phyloP scores from a whole-genome alignment of 1,140 invertebrate species.

The Scaptomyza pallida region DNA sequence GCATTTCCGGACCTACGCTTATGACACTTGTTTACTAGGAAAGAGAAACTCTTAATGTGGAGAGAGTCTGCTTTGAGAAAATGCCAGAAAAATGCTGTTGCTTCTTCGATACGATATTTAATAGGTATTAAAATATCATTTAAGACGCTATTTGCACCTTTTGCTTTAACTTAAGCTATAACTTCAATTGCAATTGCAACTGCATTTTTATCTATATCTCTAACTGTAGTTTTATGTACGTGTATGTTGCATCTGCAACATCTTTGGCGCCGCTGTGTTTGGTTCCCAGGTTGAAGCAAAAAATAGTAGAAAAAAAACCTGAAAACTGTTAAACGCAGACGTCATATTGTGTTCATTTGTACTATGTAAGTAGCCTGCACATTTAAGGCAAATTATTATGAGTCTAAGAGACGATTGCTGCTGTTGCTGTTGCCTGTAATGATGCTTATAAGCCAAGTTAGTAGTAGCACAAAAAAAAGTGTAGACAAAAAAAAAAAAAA shows the following conservation, averaged over 20 bases:
- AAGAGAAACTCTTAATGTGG: too few relatives aligned
- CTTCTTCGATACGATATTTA: too few relatives aligned
- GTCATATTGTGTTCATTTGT: slow-evolving; percentile 50
- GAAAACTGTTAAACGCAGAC: slow-evolving; percentile 2
- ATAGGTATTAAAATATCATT: too few relatives aligned
- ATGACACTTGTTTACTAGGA: not conserved
- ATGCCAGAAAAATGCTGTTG: too few relatives aligned
- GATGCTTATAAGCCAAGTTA: slow-evolving; percentile 31
- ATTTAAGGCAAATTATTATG: slow-evolving; percentile 71
- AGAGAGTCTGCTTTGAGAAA: too few relatives aligned
- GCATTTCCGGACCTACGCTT: slow-evolving; percentile 49
- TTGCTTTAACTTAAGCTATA: slow-evolving; percentile 26
- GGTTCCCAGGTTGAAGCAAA: slow-evolving; percentile 35
- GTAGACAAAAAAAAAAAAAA: slow-evolving; percentile 42
- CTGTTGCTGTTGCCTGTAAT: not conserved
- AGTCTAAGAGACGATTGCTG: not conserved
- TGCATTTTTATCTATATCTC: slow-evolving; percentile 5
- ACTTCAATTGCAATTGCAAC: not conserved
- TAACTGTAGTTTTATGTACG: not conserved
- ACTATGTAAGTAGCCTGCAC: slow-evolving; percentile 43
- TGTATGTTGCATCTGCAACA: slow-evolving; percentile 3
- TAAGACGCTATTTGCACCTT: slow-evolving; percentile 16
- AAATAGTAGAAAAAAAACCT: too few relatives aligned
- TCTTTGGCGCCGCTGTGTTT: slow-evolving; percentile 22
- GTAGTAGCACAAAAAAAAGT: slow-evolving; percentile 16